phyloP scores from a whole-genome alignment of 2,888 invertebrate species.

The Crossocerus cetratus region DNA sequence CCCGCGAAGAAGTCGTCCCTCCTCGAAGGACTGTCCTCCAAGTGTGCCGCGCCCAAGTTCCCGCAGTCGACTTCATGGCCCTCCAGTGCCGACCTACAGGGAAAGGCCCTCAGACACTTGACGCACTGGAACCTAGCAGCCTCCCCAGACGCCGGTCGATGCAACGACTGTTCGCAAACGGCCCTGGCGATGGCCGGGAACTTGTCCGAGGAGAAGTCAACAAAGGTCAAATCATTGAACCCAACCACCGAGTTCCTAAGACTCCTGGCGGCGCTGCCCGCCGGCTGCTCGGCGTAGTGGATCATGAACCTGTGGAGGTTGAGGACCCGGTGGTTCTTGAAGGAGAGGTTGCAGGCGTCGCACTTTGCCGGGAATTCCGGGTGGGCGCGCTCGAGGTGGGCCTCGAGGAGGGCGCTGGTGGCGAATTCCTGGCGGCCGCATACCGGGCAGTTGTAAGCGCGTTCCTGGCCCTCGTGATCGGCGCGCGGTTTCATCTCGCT shows the following conservation, averaged over 20 bases:
- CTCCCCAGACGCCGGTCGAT: conserved; percentile 80
- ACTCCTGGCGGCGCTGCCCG: conserved; percentile 54
- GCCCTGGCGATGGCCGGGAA: conserved; percentile 88
- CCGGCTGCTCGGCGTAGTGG: conserved; percentile 76
- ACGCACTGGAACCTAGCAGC: conserved; percentile 84
- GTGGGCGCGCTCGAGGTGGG: conserved; percentile 83
- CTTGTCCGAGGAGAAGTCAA: conserved; percentile 89
- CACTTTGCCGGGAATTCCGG: conserved; percentile 85
- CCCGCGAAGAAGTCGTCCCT: conserved; percentile 90
- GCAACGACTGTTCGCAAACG: conserved; percentile 84
- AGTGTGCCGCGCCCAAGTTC: conserved; percentile 3
- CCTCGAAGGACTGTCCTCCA: conserved; percentile 80
- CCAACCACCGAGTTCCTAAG: conserved; percentile 80
- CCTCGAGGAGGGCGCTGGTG: conserved; percentile 80
- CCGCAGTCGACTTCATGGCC: conserved; percentile 82
- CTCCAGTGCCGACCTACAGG: conserved; percentile 83
- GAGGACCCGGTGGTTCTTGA: conserved; percentile 85
- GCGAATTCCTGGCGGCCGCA: conserved; percentile 82
- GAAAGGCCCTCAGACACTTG: conserved; percentile 85
- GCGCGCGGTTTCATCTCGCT: conserved; percentile 67
- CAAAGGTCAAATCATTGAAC: conserved; percentile 85
- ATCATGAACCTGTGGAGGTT: conserved; percentile 84
- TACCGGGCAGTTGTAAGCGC: conserved; percentile 80
- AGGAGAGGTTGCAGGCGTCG: conserved; percentile 84
- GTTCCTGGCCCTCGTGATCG: conserved; percentile 30